Evolutionary conservation across 2,797 vertebrate species (phyloP).

Genomic region (Girardinus metallicus): DNA sequence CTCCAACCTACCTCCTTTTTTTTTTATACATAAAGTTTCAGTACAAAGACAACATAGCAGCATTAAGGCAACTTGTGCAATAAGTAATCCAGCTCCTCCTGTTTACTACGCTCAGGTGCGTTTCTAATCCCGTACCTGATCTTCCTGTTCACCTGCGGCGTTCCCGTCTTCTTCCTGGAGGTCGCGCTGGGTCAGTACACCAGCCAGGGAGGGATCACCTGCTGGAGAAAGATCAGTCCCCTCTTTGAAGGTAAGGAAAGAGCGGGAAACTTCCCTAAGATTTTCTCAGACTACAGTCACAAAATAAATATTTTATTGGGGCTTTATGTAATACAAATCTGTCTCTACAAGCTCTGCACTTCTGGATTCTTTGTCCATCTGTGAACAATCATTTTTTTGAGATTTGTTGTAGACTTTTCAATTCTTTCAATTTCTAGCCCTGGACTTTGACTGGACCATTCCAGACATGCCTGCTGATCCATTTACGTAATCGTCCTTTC

Average conservation of each 20-base stretch:
- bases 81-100: background rate
- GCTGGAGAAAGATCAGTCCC: conserved; percentile 96
- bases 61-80: background rate
- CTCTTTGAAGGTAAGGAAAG: conserved; percentile 90
- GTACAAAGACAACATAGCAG: background rate
- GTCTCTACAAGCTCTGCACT: background rate
- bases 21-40: background rate
- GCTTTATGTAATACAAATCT: background rate
- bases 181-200: conserved; percentile 93
- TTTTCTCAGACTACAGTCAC: background rate
- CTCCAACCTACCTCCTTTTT: background rate
- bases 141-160: conserved; percentile 96
- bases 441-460: background rate
- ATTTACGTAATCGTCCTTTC: background rate
- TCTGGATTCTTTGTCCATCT: background rate
- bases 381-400: too few species aligned
- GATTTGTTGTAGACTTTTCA: background rate
- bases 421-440: background rate
- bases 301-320: background rate
- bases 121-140: conserved; percentile 98
- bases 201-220: conserved; percentile 92
- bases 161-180: conserved; percentile 95
- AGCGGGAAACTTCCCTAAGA: background rate
- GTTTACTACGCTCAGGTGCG: conserved; percentile 82
- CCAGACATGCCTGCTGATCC: background rate